These are phyloP conservation scores for Podilymbus podiceps DNA, from an alignment of 2,113 vertebrate species.

Conservation along the genomic window DNA sequence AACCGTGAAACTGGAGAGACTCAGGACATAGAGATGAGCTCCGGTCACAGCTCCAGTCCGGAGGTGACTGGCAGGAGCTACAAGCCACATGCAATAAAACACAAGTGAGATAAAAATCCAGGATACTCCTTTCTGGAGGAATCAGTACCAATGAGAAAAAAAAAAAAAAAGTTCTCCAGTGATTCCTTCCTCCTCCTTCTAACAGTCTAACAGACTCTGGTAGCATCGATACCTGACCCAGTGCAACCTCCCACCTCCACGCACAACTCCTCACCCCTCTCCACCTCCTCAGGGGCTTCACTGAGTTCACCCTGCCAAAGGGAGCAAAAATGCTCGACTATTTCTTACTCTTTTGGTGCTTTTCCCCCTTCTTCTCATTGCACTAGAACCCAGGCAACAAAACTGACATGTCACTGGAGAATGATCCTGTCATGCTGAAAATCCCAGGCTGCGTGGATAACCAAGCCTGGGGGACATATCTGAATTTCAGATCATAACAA, in stretches of 20 bases:
- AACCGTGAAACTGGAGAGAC: not conserved
- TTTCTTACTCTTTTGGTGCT: not conserved
- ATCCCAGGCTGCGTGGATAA: not conserved
- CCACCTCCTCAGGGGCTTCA: not conserved
- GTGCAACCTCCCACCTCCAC: fast-evolving
- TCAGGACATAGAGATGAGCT: not conserved
- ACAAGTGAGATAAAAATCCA: not conserved
- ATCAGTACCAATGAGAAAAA: not conserved
- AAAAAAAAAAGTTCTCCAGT: fast-evolving
- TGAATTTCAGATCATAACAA: not conserved
- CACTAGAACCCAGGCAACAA: not conserved
- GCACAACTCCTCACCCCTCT: not conserved
- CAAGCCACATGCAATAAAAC: not conserved
- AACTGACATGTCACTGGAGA: not conserved
- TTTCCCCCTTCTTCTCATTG: not conserved
- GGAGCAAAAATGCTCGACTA: not conserved
- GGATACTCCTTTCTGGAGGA: not conserved
- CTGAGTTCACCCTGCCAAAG: too few relatives aligned
- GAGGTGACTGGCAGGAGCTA: not conserved
- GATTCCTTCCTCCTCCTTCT: not conserved
- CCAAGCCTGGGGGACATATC: fast-evolving
- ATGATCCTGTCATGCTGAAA: not conserved
- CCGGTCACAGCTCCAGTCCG: not conserved
- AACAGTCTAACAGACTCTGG: too few relatives aligned
- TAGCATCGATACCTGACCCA: fast-evolving